Percentiles rank a stretch among this genome's conserved stretches.
These are phyloP conservation scores for Pyrgilauda ruficollis DNA, from an alignment of 2,113 vertebrate genomes.

Conservation along the genomic window DNA sequence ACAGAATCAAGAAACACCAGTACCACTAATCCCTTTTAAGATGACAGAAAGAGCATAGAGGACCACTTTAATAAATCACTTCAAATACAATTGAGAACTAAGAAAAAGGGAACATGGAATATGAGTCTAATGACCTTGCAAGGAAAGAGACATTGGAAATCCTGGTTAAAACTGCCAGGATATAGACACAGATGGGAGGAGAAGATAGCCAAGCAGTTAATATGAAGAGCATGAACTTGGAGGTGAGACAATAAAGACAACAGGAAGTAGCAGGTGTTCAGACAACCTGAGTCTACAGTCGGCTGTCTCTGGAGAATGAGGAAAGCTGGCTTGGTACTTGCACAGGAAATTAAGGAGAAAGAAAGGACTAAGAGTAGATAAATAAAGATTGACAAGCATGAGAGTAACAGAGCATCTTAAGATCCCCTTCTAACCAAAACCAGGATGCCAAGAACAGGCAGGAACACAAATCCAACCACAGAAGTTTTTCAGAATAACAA, in stretches of 20 bases:
- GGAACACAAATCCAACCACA: neutral
- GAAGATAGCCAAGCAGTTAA: neutral
- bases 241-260: neutral
- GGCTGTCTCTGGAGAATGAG: neutral
- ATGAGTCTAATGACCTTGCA: neutral
- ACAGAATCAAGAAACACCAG: neutral
- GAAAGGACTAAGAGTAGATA: neutral
- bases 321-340: neutral
- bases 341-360: neutral
- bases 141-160: neutral
- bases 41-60: neutral
- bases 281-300: neutral
- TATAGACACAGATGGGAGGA: neutral
- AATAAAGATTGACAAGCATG: neutral
- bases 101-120: neutral
- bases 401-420: neutral
- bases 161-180: neutral
- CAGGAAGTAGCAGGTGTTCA: neutral
- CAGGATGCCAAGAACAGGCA: neutral
- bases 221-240: neutral
- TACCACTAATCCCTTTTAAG: neutral
- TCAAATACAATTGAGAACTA: neutral
- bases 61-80: neutral
- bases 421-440: neutral
- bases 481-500: neutral